Evolutionary conservation across 2,888 invertebrate species (phyloP).

Genomic region (Celastrina argiolus): DNA sequence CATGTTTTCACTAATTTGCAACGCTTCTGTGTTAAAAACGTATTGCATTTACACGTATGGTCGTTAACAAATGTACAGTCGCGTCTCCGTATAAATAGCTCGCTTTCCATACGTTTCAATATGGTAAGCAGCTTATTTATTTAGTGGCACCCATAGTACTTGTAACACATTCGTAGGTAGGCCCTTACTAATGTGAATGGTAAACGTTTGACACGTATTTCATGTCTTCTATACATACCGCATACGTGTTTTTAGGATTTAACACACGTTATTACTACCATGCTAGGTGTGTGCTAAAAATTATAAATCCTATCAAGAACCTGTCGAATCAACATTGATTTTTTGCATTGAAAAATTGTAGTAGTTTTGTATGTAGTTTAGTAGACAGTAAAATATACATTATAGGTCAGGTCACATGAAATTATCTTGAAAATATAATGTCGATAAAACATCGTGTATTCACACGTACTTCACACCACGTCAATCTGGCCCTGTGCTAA

Average conservation of each 20-base stretch:
- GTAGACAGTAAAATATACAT: too few species aligned
- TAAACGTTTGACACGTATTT: constrained; percentile 17
- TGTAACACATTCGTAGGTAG: constrained; percentile 55
- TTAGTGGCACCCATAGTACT: constrained; percentile 37
- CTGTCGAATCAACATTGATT: too few species aligned
- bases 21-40: constrained; percentile 42
- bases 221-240: background rate
- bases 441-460: too few species aligned
- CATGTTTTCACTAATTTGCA: constrained; percentile 64
- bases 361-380: too few species aligned
- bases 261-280: background rate
- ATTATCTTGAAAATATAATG: too few species aligned
- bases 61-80: constrained; percentile 5
- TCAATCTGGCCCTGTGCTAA: too few species aligned
- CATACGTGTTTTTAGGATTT: background rate
- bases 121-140: constrained; percentile 2
- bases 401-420: too few species aligned
- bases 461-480: too few species aligned
- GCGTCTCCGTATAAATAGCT: background rate
- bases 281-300: background rate
- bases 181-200: constrained; percentile 48
- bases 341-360: too few species aligned
- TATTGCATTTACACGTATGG: constrained; percentile 10
- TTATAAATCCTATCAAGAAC: background rate
- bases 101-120: constrained; percentile 1